Evolutionary conservation across 2,113 vertebrate species (phyloP).

Genomic region (Panthera uncia): DNA sequence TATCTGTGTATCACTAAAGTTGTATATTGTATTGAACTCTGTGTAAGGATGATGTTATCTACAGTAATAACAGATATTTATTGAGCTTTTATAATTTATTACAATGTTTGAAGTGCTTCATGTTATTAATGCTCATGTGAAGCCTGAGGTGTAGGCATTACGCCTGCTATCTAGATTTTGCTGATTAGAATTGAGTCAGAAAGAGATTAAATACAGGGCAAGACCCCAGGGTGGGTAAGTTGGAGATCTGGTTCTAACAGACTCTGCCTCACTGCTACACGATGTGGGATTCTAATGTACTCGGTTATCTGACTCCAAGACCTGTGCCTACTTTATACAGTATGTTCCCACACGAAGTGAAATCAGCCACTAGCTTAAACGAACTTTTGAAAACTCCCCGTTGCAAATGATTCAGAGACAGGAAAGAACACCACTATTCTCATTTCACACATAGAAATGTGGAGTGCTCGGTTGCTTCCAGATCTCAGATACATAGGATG

Average conservation of each 20-base stretch:
- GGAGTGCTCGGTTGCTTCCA: neutral
- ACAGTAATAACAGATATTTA: neutral
- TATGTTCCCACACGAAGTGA: neutral
- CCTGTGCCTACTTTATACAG: neutral
- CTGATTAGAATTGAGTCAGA: neutral
- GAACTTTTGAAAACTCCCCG: neutral
- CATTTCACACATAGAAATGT: neutral
- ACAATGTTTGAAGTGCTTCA: neutral
- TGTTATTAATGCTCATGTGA: neutral
- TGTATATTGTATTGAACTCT: neutral
- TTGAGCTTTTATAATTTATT: neutral
- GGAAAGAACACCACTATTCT: fast-evolving
- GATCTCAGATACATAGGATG: neutral
- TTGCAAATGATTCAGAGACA: neutral
- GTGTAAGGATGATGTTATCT: neutral
- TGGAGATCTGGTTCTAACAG: neutral
- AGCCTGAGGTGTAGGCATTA: neutral
- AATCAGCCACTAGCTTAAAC: neutral
- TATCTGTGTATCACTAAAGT: neutral
- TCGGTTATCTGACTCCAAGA: neutral
- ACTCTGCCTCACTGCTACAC: fast-evolving
- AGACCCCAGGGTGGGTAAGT: neutral
- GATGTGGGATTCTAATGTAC: neutral
- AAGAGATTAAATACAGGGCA: neutral
- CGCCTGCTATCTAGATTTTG: neutral